Conservation (phyloP, 2,888 invertebrate species). For the Asteroscopus sphinx region DNA sequence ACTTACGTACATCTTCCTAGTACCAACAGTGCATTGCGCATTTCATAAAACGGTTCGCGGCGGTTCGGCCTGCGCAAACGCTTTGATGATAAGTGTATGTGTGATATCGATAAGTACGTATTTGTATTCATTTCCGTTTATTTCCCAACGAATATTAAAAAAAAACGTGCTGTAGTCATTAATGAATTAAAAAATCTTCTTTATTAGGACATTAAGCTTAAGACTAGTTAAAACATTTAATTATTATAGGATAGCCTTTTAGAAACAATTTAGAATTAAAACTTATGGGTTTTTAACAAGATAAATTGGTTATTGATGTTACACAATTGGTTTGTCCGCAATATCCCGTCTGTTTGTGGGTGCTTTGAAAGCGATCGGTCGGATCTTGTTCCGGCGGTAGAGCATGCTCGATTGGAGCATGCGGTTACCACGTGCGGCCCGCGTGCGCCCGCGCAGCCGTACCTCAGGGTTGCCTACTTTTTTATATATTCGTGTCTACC, state of each 20-base stretch:
- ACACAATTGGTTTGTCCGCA: constrained; percentile 21
- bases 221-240: not conserved
- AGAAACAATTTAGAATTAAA: not conserved
- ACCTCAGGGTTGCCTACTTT: constrained; percentile 36
- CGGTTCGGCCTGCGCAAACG: constrained; percentile 13
- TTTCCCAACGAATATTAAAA: constrained; percentile 21
- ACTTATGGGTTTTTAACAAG: constrained; percentile 20
- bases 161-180: constrained; percentile 4
- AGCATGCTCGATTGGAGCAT: constrained; percentile 38
- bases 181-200: not conserved
- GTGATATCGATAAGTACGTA: constrained; percentile 21
- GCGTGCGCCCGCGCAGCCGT: constrained; percentile 35
- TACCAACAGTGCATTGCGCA: too few species aligned
- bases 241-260: not conserved
- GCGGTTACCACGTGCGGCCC: constrained; percentile 53
- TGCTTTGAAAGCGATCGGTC: constrained; percentile 16
- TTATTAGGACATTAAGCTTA: not conserved
- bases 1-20: too few species aligned
- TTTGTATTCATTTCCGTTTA: constrained; percentile 22
- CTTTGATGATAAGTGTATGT: constrained; percentile 7
- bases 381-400: constrained; percentile 40
- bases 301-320: constrained; percentile 33
- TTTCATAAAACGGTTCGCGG: constrained; percentile 24
- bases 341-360: constrained; percentile 16
- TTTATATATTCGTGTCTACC: constrained; percentile 17